Evolutionary conservation across 2,113 vertebrate genomes (phyloP), one percentile per base, ranked within the genome.

Genomic region (Neopipo cinnamomea): DNA sequence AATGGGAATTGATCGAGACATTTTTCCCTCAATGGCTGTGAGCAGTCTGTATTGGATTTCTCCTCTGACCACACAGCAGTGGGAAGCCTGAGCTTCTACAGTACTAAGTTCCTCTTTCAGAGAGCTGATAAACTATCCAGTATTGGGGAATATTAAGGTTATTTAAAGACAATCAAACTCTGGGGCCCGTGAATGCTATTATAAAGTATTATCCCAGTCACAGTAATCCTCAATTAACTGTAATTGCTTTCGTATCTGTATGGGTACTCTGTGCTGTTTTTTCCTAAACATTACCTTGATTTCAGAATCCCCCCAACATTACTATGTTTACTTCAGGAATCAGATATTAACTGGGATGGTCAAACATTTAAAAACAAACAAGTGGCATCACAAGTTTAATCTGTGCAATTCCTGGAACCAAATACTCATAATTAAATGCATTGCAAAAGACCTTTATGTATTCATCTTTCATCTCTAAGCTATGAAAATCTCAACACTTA

Each of bases 401-500:
- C 71, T 93, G 74, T 97, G 93, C 72, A 95, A 85, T 91, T 97
- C 71, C 84, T 94, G 83, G 90, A 97, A 97, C 93, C 89, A 96
- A 96, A 89, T 95, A 85, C 93, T 96, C 80, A 68, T 93, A 90
- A 97, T 93, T 89, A 97, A 97, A 97, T 93, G 92, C 58, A 95
- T 84, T 93, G 95, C 89, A 96, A 95, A 97, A 96, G 85, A 93
- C 84, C 85, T 89, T 94, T 83, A 82, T 30, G 86, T 92, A 97
- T 92, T 96, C 84, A 97, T 83, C 73, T 96, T 96, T 96, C 88
- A 61, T 91, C 93, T 91, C 89, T 89, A 89, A 96, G 44, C 94
- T 97, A 97, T 96, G 97, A 97, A 98, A 97, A 93, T 88, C 92
- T 95, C 93, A 97, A 95, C 85, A 88, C 88, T 94, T 95, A 86